phyloP scores from a whole-genome alignment of 2,113 vertebrate genomes.

The Cavia porcellus region DNA sequence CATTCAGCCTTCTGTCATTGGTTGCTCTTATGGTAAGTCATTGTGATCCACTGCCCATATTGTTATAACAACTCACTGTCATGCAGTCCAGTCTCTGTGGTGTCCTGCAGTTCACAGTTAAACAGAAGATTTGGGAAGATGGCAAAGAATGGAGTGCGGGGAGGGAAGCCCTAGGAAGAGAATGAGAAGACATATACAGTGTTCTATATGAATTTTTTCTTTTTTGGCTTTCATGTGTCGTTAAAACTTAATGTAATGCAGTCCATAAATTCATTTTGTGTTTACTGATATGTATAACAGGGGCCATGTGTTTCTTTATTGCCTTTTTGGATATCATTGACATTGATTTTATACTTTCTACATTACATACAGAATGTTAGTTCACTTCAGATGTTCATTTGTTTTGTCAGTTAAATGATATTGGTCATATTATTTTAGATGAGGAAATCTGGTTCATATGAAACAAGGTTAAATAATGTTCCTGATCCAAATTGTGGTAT shows the following conservation, averaged over 20 bases:
- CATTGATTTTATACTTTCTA: neutral
- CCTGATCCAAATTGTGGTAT: neutral
- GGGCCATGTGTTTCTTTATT: neutral
- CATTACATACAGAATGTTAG: neutral
- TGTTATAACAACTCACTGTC: neutral
- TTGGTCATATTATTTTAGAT: neutral
- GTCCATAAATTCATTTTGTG: neutral
- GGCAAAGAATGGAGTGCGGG: neutral
- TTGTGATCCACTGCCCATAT: neutral
- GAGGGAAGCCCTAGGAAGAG: neutral
- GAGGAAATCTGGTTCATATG: neutral
- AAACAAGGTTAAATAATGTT: neutral
- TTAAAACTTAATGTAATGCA: neutral
- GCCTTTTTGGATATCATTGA: neutral
- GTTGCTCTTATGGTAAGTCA: accelerated
- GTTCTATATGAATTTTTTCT: neutral
- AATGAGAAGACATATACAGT: neutral
- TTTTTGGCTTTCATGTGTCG: neutral
- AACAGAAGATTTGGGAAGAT: neutral
- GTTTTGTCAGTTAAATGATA: neutral
- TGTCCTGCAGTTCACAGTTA: neutral
- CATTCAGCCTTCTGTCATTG: neutral
- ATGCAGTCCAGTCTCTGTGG: neutral
- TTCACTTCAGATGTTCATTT: neutral
- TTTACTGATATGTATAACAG: neutral